Percentiles rank a stretch among this genome's conserved stretches.
These are phyloP conservation scores for Silurus glanis DNA, from an alignment of 2,113 vertebrate species.

Conservation along the genomic window DNA sequence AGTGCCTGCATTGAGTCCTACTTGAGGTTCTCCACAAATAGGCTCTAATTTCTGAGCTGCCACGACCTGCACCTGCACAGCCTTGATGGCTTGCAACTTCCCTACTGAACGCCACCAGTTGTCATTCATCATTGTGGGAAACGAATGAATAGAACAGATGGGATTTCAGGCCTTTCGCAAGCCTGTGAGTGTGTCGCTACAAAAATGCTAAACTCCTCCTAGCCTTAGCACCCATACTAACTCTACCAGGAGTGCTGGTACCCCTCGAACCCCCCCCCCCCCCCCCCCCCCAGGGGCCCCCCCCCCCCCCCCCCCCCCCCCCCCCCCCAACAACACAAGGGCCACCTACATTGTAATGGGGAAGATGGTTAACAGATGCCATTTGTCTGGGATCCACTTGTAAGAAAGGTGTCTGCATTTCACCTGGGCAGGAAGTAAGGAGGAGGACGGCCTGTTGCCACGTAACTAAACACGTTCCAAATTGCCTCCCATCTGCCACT, in stretches of 20 bases:
- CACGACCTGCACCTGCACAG: not conserved
- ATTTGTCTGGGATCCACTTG: conserved; percentile 46
- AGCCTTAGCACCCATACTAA: conserved; percentile 8
- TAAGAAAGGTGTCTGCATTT: conserved; percentile 46
- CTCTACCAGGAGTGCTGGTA: not conserved
- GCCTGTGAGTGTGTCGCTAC: conserved; percentile 1
- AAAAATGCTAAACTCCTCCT: conserved; percentile 24
- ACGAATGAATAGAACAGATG: conserved; percentile 28
- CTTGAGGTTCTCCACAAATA: not conserved
- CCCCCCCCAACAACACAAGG: conserved; percentile 14
- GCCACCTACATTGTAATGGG: conserved; percentile 41
- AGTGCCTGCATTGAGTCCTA: not conserved
- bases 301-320: conserved; percentile 26
- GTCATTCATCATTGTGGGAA: not conserved
- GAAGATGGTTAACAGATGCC: conserved; percentile 32
- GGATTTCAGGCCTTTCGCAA: not conserved
- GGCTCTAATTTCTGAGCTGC: not conserved
- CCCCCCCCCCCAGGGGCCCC: conserved; percentile 15
- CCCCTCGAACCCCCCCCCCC: conserved; percentile 17
- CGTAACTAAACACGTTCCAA: conserved; percentile 59
- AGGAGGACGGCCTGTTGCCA: conserved; percentile 55
- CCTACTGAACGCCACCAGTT: not conserved
- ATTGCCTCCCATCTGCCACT: conserved; percentile 54
- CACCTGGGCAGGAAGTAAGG: conserved; percentile 59
- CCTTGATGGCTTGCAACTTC: conserved; percentile 18